Evolutionary conservation across 2,888 invertebrate genomes (phyloP), one percentile per base, ranked within the genome.

Genomic region (Mycalesis mineus): DNA sequence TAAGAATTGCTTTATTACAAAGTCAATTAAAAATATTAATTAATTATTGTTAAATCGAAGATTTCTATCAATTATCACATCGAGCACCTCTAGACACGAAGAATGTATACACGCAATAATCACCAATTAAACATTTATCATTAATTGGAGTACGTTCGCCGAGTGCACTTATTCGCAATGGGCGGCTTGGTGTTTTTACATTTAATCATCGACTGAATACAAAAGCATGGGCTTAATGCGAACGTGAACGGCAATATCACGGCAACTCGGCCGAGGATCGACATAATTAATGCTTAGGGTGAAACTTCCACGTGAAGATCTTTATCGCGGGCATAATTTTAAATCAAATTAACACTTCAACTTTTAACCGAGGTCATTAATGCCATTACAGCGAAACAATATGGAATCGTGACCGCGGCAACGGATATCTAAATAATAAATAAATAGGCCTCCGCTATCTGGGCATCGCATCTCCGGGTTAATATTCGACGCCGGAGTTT

Each of bases 331-430:
- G 77, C 82, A 86, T 88, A 88, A 88, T 88, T 89, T 88, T 85
- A 88, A 88, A 88, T 88, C 86, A 87, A 89, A 89, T 88, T 89
- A 89, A 89, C 88, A 89, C 88, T 88, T 88, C 87, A 85, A 88
- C 85, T 89, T 88, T 84, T 82, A 87, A 84, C 83, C 83, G 86
- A 82, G 88, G 88, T 86, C 88, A 84, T 87, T 87, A 85, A 85
- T 85, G 84, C 79, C 82, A 86, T 88, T 86, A 87, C 79, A 76
- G 74, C 84, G 83, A 84, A 86, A 88, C 88, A 88, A 88, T 87
- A 88, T 84, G 82, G 80, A 84, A 77, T 88, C 88, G 87, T 88
- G 88, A 87, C 87, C 85, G 82, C 80, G 66, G 74, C 77, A 78
- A 77, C 80, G 82, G 79, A 85, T 88, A 87, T 86, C 88, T 88